Evolutionary conservation across 2,888 invertebrate genomes (phyloP).

Genomic region (Phalera bucephala): DNA sequence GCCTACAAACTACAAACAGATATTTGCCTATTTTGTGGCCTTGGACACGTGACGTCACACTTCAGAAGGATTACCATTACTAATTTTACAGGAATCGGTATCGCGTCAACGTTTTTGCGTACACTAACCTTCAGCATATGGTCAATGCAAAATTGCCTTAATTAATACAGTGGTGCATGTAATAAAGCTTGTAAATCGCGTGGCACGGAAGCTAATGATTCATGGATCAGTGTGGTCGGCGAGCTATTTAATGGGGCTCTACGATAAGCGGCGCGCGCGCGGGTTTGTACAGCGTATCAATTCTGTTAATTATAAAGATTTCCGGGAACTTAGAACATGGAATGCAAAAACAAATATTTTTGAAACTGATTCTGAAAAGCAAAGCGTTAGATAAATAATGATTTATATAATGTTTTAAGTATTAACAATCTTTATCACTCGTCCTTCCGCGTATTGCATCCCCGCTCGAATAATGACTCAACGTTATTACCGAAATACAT

Average conservation of each 20-base stretch:
- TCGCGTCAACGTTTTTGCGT: conserved; percentile 30
- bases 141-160: conserved; percentile 43
- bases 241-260: conserved; percentile 31
- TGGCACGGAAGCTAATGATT: conserved; percentile 34
- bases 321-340: too few relatives aligned
- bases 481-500: too few relatives aligned
- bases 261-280: conserved; percentile 22
- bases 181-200: conserved; percentile 42
- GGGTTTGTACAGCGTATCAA: conserved; percentile 27
- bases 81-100: conserved; percentile 42
- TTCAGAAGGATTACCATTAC: conserved; percentile 31
- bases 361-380: too few relatives aligned
- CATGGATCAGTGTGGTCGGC: conserved; percentile 23
- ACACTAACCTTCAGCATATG: conserved; percentile 22
- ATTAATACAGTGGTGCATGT: conserved; percentile 44
- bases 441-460: too few relatives aligned
- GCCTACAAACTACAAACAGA: too few relatives aligned
- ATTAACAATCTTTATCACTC: too few relatives aligned
- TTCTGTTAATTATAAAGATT: too few relatives aligned
- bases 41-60: conserved; percentile 30
- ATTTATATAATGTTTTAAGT: too few relatives aligned
- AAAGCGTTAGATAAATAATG: too few relatives aligned
- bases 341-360: too few relatives aligned
- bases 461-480: too few relatives aligned
- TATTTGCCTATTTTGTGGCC: conserved; percentile 6